Evolutionary conservation across 23 tunicate genomes (phyloP).

Genomic region (Phallusia fumigata): DNA sequence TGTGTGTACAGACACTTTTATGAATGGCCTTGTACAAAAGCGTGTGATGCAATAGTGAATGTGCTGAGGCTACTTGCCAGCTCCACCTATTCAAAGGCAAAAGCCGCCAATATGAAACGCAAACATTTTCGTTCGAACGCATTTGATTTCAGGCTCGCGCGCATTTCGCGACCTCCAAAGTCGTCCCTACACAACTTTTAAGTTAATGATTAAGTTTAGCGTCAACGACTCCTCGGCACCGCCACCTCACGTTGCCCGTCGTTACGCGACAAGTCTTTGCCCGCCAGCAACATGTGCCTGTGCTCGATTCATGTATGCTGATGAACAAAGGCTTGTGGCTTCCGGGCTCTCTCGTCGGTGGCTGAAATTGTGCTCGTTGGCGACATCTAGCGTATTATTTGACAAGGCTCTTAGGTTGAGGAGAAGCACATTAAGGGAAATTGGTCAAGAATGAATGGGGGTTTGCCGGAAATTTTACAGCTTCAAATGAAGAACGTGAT

Average conservation of each 20-base stretch:
- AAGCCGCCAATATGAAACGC: not conserved
- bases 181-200: not conserved
- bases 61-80: too few relatives aligned
- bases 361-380: not conserved
- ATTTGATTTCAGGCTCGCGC: not conserved
- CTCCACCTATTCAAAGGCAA: not conserved
- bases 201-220: not conserved
- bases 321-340: slow-evolving; percentile 93
- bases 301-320: slow-evolving; percentile 66
- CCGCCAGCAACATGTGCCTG: slow-evolving; percentile 63
- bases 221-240: not conserved
- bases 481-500: slow-evolving; percentile 44
- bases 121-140: not conserved
- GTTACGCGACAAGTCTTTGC: slow-evolving; percentile 71
- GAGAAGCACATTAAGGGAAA: too few relatives aligned
- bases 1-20: not conserved
- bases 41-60: not conserved
- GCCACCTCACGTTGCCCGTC: slow-evolving; percentile 2
- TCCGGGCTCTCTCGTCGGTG: slow-evolving; percentile 47
- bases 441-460: slow-evolving; percentile 27
- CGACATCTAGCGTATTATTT: slow-evolving; percentile 26
- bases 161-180: not conserved
- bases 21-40: not conserved
- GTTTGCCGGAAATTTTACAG: slow-evolving; percentile 41
- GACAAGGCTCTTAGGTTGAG: too few relatives aligned